These are phyloP conservation scores for Metopolophium dirhodum DNA, from an alignment of 1,140 invertebrate species.

Conservation along the genomic window DNA sequence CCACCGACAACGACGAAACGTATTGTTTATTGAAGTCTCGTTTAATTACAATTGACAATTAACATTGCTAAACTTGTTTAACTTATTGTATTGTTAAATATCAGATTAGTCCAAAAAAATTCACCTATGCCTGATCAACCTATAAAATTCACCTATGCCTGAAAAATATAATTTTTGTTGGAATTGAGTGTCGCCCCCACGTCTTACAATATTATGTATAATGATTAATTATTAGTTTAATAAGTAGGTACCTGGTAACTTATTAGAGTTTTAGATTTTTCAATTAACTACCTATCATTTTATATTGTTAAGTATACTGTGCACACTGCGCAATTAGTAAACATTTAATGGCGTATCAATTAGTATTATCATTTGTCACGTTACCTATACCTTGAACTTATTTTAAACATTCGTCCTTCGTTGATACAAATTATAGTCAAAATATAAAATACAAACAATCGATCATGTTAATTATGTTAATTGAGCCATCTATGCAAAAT, in stretches of 20 bases:
- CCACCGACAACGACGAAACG: not conserved
- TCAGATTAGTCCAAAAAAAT: too few species aligned
- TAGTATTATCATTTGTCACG: not conserved
- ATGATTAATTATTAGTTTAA: too few species aligned
- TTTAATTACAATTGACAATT: not conserved
- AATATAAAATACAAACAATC: not conserved
- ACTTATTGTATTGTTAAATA: too few species aligned
- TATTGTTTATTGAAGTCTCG: not conserved
- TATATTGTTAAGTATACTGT: not conserved
- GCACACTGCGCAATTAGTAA: not conserved
- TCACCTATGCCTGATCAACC: too few species aligned
- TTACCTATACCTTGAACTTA: conserved; percentile 16
- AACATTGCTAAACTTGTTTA: not conserved
- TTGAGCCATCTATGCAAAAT: not conserved
- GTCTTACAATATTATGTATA: too few species aligned
- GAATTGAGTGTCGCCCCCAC: too few species aligned
- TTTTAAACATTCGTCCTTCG: conserved; percentile 14
- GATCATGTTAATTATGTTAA: not conserved
- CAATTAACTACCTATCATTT: not conserved
- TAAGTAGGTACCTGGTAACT: too few species aligned
- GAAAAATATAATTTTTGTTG: too few species aligned
- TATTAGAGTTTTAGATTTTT: not conserved
- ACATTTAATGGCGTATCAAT: not conserved
- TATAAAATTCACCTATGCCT: too few species aligned
- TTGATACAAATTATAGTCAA: not conserved